A percentile compares a stretch with the other conserved stretches of the same genome.
Conservation (phyloP, 2,888 invertebrate genomes). For the Eristalinus aeneus region DNA sequence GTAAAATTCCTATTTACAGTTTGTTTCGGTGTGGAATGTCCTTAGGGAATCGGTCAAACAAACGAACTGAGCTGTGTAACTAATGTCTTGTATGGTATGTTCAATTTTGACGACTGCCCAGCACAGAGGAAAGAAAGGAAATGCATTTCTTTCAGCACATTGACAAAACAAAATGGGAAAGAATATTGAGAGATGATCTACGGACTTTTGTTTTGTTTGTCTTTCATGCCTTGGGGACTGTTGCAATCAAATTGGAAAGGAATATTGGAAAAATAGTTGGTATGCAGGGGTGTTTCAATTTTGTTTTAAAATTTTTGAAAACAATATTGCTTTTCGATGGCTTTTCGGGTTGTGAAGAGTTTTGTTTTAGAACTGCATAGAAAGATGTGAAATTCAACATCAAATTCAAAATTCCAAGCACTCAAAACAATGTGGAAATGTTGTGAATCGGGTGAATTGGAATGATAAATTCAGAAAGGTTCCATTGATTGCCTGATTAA, state of each 20-base stretch:
- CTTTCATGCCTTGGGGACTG: background rate
- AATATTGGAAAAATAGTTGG: conserved; percentile 9
- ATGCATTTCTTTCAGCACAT: conserved; percentile 48
- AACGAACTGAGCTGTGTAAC: background rate
- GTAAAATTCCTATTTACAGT: conserved; percentile 31
- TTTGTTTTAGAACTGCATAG: too few relatives aligned
- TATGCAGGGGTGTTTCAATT: background rate
- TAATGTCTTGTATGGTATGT: background rate
- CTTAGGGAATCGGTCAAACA: background rate
- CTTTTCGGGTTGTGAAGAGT: too few relatives aligned
- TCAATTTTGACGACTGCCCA: conserved; percentile 41
- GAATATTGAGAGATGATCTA: background rate
- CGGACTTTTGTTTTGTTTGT: background rate
- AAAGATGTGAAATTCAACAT: too few relatives aligned
- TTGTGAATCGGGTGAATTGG: too few relatives aligned
- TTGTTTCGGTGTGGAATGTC: conserved; percentile 48
- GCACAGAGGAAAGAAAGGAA: conserved; percentile 8
- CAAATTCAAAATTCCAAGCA: too few relatives aligned
- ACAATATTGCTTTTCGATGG: too few relatives aligned
- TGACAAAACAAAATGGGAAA: background rate
- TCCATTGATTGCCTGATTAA: too few relatives aligned
- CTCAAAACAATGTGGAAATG: too few relatives aligned
- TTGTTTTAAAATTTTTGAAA: too few relatives aligned
- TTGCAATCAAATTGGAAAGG: conserved; percentile 8
- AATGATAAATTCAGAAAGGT: too few relatives aligned